Percentiles rank a stretch among this genome's conserved stretches.
Evolutionary conservation across 1,140 invertebrate genomes (phyloP).

Genomic region (Atta texana): DNA sequence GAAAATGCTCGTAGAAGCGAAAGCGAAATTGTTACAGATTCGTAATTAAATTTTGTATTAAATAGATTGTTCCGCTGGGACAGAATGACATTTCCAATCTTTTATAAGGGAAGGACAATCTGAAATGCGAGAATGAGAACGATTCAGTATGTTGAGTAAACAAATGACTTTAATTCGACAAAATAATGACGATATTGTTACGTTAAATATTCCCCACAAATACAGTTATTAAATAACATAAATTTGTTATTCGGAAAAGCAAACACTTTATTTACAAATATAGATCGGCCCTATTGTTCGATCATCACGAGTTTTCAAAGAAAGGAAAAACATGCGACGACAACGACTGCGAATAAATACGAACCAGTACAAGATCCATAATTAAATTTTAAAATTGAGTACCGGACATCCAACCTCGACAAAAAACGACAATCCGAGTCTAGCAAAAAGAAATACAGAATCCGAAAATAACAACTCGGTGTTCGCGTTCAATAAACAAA

Average conservation of each 20-base stretch:
- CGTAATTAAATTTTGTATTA: slow-evolving; percentile 45
- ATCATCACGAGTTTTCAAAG: not conserved
- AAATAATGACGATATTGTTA: slow-evolving; percentile 2
- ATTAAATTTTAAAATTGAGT: slow-evolving; percentile 31
- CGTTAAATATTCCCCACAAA: slow-evolving; percentile 13
- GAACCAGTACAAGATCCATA: not conserved
- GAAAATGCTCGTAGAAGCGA: not conserved
- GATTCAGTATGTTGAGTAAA: slow-evolving; percentile 13
- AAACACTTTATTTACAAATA: slow-evolving; percentile 4
- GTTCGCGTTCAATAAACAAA: not conserved
- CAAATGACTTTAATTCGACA: slow-evolving; percentile 31
- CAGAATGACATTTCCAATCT: slow-evolving; percentile 39
- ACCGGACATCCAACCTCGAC: not conserved
- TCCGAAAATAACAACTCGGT: not conserved
- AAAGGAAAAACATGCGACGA: not conserved
- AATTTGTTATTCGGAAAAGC: not conserved
- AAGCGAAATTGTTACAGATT: slow-evolving; percentile 41
- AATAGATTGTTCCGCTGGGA: slow-evolving; percentile 23
- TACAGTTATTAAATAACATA: not conserved
- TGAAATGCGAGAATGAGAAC: slow-evolving; percentile 24
- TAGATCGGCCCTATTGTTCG: not conserved
- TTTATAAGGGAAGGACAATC: slow-evolving; percentile 36
- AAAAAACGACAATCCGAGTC: not conserved
- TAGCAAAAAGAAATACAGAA: not conserved
- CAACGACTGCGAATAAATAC: not conserved